Percentiles rank a stretch among this genome's conserved stretches.
phyloP scores from a whole-genome alignment of 2,797 vertebrate species.

The Myripristis jacobus region DNA sequence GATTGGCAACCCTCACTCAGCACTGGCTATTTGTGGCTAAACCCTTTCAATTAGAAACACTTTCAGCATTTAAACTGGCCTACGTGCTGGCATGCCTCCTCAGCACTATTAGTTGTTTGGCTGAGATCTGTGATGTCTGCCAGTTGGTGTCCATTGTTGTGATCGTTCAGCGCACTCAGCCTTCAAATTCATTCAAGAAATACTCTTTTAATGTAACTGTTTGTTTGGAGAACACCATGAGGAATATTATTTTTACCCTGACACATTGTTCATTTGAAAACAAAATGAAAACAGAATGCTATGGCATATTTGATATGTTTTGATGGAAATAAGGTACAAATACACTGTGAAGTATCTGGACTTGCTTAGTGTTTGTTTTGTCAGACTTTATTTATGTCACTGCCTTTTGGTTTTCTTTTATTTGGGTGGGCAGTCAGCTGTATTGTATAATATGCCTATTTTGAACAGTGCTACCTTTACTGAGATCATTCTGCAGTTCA shows the following conservation, averaged over 20 bases:
- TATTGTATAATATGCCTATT: not conserved
- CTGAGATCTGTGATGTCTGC: too few relatives aligned
- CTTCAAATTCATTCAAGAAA: conserved; percentile 21
- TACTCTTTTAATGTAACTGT: conserved; percentile 2
- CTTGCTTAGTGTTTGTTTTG: conserved; percentile 4
- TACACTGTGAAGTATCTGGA: not conserved
- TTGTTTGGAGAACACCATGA: conserved; percentile 11
- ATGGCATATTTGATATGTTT: conserved; percentile 20
- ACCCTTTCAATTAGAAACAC: too few relatives aligned
- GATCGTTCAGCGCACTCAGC: not conserved
- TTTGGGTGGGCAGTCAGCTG: conserved; percentile 12
- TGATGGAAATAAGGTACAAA: conserved; percentile 2
- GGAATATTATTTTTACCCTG: conserved; percentile 6
- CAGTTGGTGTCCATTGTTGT: too few relatives aligned
- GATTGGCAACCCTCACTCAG: too few relatives aligned
- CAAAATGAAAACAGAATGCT: conserved; percentile 22
- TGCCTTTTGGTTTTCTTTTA: not conserved
- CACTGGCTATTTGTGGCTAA: too few relatives aligned
- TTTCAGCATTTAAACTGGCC: too few relatives aligned
- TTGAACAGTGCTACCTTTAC: conserved; percentile 1
- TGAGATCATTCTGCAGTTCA: conserved; percentile 5
- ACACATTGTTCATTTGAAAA: conserved; percentile 15
- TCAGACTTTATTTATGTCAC: conserved; percentile 12
- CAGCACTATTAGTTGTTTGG: too few relatives aligned
- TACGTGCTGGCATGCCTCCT: too few relatives aligned